These are phyloP conservation scores for Butorides virescens DNA, from an alignment of 2,113 vertebrate species.

Conservation along the genomic window DNA sequence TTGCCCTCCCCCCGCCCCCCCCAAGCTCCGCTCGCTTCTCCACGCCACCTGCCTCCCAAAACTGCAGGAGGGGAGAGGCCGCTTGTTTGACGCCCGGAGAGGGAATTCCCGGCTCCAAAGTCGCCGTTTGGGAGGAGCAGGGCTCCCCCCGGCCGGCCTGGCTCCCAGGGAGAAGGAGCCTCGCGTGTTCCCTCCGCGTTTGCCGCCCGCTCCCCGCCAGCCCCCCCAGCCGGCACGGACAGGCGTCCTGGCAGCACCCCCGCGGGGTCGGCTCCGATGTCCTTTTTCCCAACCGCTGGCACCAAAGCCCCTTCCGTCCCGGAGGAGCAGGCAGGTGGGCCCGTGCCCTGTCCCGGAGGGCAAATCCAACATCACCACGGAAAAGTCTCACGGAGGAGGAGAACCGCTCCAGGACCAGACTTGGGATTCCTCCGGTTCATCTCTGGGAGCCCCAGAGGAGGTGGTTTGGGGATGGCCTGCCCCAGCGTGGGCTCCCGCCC, in stretches of 20 bases:
- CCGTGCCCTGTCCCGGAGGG: no score
- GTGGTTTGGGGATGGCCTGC: neutral
- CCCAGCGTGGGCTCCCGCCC: neutral
- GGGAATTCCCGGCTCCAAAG: neutral
- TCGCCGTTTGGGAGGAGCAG: rapidly evolving
- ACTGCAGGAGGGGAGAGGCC: rapidly evolving
- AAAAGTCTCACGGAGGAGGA: neutral
- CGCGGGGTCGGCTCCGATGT: neutral
- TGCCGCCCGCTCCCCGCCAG: neutral
- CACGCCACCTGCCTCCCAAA: neutral
- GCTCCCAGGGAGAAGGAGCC: neutral
- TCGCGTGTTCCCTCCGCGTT: rapidly evolving
- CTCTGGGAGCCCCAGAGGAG: neutral
- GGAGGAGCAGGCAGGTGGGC: no score
- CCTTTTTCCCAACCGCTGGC: rapidly evolving
- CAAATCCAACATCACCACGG: rapidly evolving
- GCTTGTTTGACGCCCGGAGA: no score
- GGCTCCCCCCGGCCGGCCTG: no score
- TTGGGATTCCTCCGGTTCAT: neutral
- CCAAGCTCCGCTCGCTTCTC: neutral
- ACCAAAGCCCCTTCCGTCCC: rapidly evolving
- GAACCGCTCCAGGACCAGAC: neutral
- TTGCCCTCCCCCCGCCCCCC: neutral
- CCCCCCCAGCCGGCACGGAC: no score
- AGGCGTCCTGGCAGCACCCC: neutral